Evolutionary conservation across 2,797 vertebrate species (phyloP).

Genomic region (Rhinatrema bivittatum): DNA sequence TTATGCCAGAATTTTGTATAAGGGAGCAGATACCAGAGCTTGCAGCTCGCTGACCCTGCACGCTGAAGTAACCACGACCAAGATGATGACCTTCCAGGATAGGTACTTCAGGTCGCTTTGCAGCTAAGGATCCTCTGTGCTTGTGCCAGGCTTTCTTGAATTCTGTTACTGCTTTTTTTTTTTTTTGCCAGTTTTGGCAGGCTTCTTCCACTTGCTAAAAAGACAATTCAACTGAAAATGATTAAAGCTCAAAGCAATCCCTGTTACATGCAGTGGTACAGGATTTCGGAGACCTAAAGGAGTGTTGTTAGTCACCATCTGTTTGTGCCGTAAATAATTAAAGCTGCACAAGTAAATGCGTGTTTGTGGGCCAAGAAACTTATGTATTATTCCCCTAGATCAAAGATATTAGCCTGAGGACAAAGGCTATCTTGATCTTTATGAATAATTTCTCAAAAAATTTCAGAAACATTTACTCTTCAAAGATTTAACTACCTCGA

Average conservation of each 20-base stretch:
- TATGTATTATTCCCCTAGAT: not conserved
- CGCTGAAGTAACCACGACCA: too few species aligned
- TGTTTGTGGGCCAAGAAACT: not conserved
- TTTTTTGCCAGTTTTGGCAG: not conserved
- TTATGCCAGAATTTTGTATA: too few species aligned
- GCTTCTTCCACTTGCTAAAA: too few species aligned
- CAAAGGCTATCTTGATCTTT: conserved; percentile 4
- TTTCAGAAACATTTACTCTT: conserved; percentile 5
- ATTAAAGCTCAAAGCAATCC: too few species aligned
- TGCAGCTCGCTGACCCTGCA: too few species aligned
- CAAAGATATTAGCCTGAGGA: not conserved
- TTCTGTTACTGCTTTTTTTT: not conserved
- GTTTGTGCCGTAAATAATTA: too few species aligned
- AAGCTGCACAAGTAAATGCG: not conserved
- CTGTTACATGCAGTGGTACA: not conserved
- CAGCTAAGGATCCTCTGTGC: not conserved
- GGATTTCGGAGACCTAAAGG: not conserved
- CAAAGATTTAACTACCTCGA: too few species aligned
- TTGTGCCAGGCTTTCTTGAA: not conserved
- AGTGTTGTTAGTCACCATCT: too few species aligned
- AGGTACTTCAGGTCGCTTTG: too few species aligned
- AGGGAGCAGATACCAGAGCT: too few species aligned
- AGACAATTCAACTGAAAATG: too few species aligned
- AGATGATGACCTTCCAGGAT: too few species aligned
- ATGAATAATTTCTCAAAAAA: not conserved